phyloP scores from a whole-genome alignment of 92 coral and sea anemone genomes.

The Bergia puertoricense region DNA sequence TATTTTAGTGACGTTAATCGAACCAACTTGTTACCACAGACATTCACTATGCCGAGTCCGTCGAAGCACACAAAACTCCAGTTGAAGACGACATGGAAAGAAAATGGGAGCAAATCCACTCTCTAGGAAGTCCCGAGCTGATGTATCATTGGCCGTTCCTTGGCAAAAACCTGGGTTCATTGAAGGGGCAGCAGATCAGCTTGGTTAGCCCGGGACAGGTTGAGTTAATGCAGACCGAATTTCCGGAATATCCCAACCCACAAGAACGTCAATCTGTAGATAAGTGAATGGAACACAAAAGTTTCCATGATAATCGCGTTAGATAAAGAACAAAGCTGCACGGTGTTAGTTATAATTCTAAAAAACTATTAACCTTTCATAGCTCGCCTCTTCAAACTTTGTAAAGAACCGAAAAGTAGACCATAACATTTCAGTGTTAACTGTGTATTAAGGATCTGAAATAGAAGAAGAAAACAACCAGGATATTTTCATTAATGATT shows the following conservation, averaged over 20 bases:
- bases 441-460: not conserved
- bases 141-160: conserved; percentile 67
- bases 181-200: conserved; percentile 78
- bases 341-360: not conserved
- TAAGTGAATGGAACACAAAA: not conserved
- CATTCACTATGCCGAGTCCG: not conserved
- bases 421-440: too few relatives aligned
- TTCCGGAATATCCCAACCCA: conserved; percentile 64
- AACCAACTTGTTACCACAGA: not conserved
- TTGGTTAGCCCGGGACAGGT: conserved; percentile 77
- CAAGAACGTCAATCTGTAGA: conserved; percentile 14
- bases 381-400: too few relatives aligned
- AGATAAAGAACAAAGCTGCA: not conserved
- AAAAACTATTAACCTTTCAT: not conserved
- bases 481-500: too few relatives aligned
- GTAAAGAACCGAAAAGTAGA: not conserved
- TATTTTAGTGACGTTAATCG: not conserved
- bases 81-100: conserved; percentile 52
- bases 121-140: conserved; percentile 68
- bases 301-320: too few relatives aligned
- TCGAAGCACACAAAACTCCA: not conserved
- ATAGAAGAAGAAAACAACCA: not conserved
- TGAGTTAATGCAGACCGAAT: conserved; percentile 89
- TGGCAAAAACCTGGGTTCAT: conserved; percentile 62
- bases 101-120: conserved; percentile 53